phyloP scores from a whole-genome alignment of 2,888 invertebrate genomes.

The Orthosia gothica region DNA sequence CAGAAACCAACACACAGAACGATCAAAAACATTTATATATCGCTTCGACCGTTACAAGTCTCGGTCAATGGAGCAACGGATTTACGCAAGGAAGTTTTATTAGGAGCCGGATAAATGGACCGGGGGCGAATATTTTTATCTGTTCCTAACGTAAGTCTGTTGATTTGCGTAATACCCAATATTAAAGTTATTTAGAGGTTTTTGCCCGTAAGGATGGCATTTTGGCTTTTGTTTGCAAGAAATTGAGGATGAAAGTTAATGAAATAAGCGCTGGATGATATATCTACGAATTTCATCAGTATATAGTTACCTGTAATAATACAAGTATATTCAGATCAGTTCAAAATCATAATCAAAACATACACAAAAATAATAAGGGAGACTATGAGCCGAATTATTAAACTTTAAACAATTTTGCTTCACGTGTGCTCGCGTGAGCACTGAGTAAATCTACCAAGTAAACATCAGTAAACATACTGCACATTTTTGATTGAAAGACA shows the following conservation, averaged over 20 bases:
- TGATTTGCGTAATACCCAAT: conserved; percentile 62
- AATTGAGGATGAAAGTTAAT: background rate
- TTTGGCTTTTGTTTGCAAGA: background rate
- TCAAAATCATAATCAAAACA: too few species aligned
- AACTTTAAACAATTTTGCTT: too few species aligned
- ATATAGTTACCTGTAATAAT: too few species aligned
- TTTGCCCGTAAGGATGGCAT: background rate
- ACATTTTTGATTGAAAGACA: too few species aligned
- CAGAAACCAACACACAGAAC: background rate
- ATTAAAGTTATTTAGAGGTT: conserved; percentile 19
- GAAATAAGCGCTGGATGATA: background rate
- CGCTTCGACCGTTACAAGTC: conserved; percentile 45
- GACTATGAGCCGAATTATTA: too few species aligned
- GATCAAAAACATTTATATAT: conserved; percentile 57
- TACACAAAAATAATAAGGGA: too few species aligned
- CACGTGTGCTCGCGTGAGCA: too few species aligned
- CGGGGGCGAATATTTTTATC: conserved; percentile 65
- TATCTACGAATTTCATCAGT: too few species aligned
- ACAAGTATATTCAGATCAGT: too few species aligned
- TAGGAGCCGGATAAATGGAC: conserved; percentile 71
- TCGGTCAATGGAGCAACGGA: conserved; percentile 74
- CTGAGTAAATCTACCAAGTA: too few species aligned
- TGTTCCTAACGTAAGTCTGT: conserved; percentile 43
- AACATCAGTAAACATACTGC: too few species aligned
- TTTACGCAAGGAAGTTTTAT: conserved; percentile 78